These are phyloP conservation scores for Leuciscus idus DNA, from an alignment of 2,113 vertebrate species.

Conservation along the genomic window DNA sequence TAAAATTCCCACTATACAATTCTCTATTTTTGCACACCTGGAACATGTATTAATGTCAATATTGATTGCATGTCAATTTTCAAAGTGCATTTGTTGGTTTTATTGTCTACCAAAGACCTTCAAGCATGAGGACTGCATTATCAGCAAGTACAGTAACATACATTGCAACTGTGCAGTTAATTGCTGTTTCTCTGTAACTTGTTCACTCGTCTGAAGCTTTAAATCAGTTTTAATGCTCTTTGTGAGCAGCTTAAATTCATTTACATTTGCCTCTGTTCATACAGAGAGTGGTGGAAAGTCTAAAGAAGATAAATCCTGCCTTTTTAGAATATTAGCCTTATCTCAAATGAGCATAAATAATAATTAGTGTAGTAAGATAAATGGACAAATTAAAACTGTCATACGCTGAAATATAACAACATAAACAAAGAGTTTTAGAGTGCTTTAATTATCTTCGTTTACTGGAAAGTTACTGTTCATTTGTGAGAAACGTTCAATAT, in stretches of 20 bases:
- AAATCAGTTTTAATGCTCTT: slow-evolving; percentile 24
- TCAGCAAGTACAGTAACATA: not conserved
- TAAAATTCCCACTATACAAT: not conserved
- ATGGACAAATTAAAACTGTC: slow-evolving; percentile 65
- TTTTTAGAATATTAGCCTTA: slow-evolving; percentile 64
- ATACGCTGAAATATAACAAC: slow-evolving; percentile 55
- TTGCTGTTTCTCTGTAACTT: slow-evolving; percentile 9
- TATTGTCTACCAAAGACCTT: not conserved
- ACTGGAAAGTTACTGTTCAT: slow-evolving; percentile 39
- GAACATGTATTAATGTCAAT: not conserved
- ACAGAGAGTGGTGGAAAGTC: slow-evolving; percentile 19
- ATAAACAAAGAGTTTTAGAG: slow-evolving; percentile 54
- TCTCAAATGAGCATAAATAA: slow-evolving; percentile 60
- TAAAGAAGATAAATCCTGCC: slow-evolving; percentile 64
- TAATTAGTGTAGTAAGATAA: slow-evolving; percentile 59
- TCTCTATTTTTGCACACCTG: not conserved
- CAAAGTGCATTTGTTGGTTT: not conserved
- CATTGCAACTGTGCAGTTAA: not conserved
- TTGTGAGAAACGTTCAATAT: slow-evolving; percentile 13
- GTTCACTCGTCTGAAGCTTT: not conserved
- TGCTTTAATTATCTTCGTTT: slow-evolving; percentile 48
- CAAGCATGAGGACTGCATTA: not conserved
- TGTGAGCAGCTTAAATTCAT: slow-evolving; percentile 51
- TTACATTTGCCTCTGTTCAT: slow-evolving; percentile 51
- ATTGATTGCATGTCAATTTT: not conserved